phyloP scores from a whole-genome alignment of 2,113 vertebrate species.

The Vidua macroura region DNA sequence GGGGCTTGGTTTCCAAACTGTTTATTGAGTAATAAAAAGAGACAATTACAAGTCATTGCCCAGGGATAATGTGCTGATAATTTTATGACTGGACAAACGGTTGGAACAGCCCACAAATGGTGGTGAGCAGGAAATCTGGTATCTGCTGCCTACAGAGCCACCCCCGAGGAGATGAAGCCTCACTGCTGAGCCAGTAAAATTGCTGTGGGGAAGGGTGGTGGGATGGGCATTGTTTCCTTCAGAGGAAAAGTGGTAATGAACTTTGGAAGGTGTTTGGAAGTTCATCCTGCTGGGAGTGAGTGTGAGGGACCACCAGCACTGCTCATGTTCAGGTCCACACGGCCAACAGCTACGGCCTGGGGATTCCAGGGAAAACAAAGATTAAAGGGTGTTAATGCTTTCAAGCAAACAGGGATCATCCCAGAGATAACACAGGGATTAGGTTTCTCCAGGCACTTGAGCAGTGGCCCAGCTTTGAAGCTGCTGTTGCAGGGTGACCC shows the following conservation, averaged over 20 bases:
- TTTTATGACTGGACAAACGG: constrained; percentile 66
- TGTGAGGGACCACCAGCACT: neutral
- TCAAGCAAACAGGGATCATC: neutral
- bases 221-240: neutral
- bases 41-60: constrained; percentile 68
- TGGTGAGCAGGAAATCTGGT: constrained; percentile 31
- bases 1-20: constrained; percentile 63
- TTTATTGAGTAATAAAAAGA: constrained; percentile 74
- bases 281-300: neutral
- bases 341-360: neutral
- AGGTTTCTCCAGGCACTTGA: neutral
- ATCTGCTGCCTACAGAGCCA: constrained; percentile 3
- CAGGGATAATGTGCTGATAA: constrained; percentile 69
- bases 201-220: neutral
- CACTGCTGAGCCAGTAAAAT: neutral
- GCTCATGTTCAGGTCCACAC: neutral
- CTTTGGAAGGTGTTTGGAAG: neutral
- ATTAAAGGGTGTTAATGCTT: neutral
- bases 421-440: neutral
- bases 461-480: neutral
- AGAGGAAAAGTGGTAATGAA: neutral
- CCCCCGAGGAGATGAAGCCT: constrained; percentile 41
- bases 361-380: neutral
- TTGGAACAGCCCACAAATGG: constrained; percentile 59
- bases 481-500: neutral